Evolutionary conservation across 2,888 invertebrate genomes (phyloP), one percentile per base, ranked within the genome.

Genomic region (Andrena hattorfiana): DNA sequence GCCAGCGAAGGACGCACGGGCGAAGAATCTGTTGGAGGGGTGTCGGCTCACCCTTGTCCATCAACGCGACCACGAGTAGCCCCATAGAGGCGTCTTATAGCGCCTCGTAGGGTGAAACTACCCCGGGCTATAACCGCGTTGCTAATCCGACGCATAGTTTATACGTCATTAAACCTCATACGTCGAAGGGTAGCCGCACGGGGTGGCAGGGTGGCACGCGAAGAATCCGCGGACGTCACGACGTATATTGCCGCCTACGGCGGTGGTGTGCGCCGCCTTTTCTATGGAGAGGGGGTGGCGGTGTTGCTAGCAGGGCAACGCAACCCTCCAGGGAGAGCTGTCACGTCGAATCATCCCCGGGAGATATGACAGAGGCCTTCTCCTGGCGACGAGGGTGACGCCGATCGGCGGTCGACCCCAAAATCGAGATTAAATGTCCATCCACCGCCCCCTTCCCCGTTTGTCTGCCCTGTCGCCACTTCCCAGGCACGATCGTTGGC

Each of bases 121-220:
- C 75, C 77, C 77, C 69, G 72, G 59, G 69, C 68, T 69, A 71
- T 83, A 88, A 88, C 88, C 89, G 83, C 89, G 81, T 79, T 73
- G 89, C 88, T 94, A 94, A 94, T 94, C 94, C 93, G 88, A 85
- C 93, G 93, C 93, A 93, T 93, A 94, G 94, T 94, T 94, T 94
- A 94, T 94, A 94, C 93, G 94, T 94, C 94, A 94, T 94, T 94
- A 93, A 94, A 94, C 93, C 90, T 83, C 84, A 82, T 85, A 81
- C 64, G 77, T 82, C 83, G 81, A 83, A 71, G 85, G 66, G 83
- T 66, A 66, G 70, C 23, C 59, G 76, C 30, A 75, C 59, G 72
- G 85, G 81, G 86, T 69, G 86, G 81, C 56, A 81, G 86, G 85
- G 86, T 84, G 91, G 91, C 90, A 90, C 89, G 92, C 92, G 90